Conservation (phyloP, 2,113 vertebrate species). For the Canis aureus region DNA sequence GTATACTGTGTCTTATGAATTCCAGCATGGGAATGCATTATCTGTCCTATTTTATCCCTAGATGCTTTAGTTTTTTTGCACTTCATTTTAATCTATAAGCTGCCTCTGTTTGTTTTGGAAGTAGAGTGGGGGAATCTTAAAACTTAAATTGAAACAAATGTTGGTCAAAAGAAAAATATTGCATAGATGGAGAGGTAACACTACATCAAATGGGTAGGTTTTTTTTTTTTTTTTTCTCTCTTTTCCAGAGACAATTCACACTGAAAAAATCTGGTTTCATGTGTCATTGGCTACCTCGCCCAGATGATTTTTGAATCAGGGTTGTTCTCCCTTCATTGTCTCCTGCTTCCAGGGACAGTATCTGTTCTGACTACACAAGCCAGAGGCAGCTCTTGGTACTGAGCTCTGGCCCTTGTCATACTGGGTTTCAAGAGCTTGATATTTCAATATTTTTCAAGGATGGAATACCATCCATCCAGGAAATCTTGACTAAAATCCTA, state of each 20-base stretch:
- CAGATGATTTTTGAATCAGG: background rate
- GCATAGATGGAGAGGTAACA: background rate
- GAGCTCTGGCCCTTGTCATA: background rate
- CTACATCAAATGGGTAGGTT: background rate
- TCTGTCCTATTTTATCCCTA: background rate
- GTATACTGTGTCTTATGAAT: background rate
- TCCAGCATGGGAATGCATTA: background rate
- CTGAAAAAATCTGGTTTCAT: background rate
- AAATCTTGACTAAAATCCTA: background rate
- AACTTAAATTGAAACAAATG: slow-evolving; percentile 27
- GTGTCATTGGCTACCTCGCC: background rate
- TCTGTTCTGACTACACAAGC: background rate
- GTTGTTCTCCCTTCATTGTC: background rate
- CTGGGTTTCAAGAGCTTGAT: background rate
- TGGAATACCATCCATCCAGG: background rate
- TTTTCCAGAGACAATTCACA: background rate
- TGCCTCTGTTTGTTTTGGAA: slow-evolving; percentile 16
- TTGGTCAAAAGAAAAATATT: slow-evolving; percentile 25
- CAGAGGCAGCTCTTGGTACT: no score
- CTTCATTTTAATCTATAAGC: slow-evolving; percentile 1
- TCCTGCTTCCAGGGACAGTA: background rate
- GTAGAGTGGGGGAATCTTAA: background rate
- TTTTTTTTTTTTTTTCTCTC: background rate
- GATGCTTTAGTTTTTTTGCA: background rate
- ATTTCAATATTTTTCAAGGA: background rate